phyloP scores from a whole-genome alignment of 2,113 vertebrate species.

The Ia io region DNA sequence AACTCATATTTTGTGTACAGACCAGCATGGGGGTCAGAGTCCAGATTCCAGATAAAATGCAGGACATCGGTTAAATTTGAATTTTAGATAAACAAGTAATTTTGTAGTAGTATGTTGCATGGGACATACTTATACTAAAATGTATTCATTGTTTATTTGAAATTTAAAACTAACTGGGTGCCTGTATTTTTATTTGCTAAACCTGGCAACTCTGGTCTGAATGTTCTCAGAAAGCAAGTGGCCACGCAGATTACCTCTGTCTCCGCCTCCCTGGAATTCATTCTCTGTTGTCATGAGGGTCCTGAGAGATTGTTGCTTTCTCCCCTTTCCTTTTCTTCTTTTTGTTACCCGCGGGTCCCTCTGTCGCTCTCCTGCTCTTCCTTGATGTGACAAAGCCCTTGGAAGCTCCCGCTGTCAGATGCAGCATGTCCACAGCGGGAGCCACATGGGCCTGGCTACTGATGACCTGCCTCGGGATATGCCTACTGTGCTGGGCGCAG shows the following conservation, averaged over 20 bases:
- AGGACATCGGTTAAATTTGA: background rate
- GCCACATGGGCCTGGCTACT: background rate
- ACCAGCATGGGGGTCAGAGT: too few species aligned
- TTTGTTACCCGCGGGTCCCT: background rate
- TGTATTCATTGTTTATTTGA: background rate
- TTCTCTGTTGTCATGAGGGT: background rate
- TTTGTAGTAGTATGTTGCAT: background rate
- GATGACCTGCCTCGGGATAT: accelerated
- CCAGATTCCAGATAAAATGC: background rate
- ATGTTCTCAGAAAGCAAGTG: background rate
- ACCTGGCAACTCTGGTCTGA: background rate
- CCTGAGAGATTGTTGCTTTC: background rate
- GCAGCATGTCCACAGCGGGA: background rate
- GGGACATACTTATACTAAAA: background rate
- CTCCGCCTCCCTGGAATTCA: background rate
- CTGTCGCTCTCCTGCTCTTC: background rate
- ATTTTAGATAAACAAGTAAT: background rate
- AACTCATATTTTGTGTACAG: background rate
- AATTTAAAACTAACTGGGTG: background rate
- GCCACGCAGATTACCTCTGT: background rate
- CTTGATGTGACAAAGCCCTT: background rate
- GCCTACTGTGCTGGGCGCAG: accelerated
- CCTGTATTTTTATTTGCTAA: background rate
- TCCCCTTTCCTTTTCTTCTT: background rate
- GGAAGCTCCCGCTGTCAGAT: background rate